Evolutionary conservation across 2,113 vertebrate genomes (phyloP).

Genomic region (Ranitomeya variabilis): DNA sequence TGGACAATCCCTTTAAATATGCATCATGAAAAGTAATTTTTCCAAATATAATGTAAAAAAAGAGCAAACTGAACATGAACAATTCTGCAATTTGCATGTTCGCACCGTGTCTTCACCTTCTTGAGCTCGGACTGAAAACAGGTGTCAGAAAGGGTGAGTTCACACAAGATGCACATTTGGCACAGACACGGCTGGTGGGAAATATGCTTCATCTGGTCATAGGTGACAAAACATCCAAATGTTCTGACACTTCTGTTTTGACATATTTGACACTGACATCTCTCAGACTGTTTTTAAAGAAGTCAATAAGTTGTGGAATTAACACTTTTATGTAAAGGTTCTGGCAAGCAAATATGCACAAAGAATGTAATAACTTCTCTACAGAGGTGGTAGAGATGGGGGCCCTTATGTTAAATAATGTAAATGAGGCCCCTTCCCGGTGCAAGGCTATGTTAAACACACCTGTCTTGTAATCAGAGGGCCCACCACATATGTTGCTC

Average conservation of each 20-base stretch:
- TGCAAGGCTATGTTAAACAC: no score
- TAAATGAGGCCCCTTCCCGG: no score
- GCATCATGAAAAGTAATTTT: not conserved
- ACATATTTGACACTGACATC: slow-evolving; percentile 4
- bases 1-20: no score
- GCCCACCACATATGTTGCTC: no score
- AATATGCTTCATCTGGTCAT: slow-evolving; percentile 22
- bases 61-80: slow-evolving; percentile 4
- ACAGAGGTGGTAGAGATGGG: no score
- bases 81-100: not conserved
- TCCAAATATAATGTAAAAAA: not conserved
- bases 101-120: slow-evolving; percentile 19
- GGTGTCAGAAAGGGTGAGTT: slow-evolving; percentile 22
- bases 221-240: slow-evolving; percentile 28
- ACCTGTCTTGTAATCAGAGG: no score
- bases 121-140: not conserved
- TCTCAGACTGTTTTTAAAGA: not conserved
- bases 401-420: no score
- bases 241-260: slow-evolving; percentile 26
- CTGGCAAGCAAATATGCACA: not conserved
- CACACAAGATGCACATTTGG: slow-evolving; percentile 20
- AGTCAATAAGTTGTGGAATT: not conserved
- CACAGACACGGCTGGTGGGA: not conserved
- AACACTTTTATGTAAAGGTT: not conserved
- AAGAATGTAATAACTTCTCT: not conserved